Evolutionary conservation across 1,140 invertebrate genomes (phyloP).

Genomic region (Microplitis mediator): DNA sequence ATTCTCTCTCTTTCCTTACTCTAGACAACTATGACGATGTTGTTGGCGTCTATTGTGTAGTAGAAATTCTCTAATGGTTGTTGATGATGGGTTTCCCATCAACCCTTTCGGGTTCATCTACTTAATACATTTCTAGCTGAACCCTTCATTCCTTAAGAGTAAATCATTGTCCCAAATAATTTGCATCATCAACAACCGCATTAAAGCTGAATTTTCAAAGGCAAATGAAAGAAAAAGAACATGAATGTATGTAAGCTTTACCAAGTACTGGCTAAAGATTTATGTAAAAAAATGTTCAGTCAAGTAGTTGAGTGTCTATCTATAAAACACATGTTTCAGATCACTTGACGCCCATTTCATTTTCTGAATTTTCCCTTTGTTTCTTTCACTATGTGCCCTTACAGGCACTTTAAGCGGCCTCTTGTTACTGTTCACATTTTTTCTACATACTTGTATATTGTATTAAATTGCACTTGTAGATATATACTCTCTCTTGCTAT

Average conservation of each 20-base stretch:
- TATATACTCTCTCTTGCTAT: no score
- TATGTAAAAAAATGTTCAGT: slow-evolving; percentile 45
- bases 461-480: no score
- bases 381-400: background rate
- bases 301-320: slow-evolving; percentile 35
- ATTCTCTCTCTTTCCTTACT: background rate
- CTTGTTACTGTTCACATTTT: slow-evolving; percentile 26
- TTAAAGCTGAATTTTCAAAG: no score
- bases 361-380: slow-evolving; percentile 7
- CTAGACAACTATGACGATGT: slow-evolving; percentile 15
- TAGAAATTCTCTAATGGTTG: background rate
- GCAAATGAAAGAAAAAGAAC: slow-evolving; percentile 42
- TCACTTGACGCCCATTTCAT: slow-evolving; percentile 33
- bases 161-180: background rate
- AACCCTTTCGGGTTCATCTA: background rate
- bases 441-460: background rate
- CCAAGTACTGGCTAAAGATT: background rate
- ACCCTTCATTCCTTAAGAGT: background rate
- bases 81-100: slow-evolving; percentile 18
- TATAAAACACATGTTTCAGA: slow-evolving; percentile 51
- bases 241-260: slow-evolving; percentile 45
- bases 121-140: background rate
- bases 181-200: no score
- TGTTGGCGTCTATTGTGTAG: slow-evolving; percentile 17
- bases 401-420: background rate